Base-by-base conservation (phyloP, 2,888 invertebrate species). In the Torymus aiolomorphi region DNA sequence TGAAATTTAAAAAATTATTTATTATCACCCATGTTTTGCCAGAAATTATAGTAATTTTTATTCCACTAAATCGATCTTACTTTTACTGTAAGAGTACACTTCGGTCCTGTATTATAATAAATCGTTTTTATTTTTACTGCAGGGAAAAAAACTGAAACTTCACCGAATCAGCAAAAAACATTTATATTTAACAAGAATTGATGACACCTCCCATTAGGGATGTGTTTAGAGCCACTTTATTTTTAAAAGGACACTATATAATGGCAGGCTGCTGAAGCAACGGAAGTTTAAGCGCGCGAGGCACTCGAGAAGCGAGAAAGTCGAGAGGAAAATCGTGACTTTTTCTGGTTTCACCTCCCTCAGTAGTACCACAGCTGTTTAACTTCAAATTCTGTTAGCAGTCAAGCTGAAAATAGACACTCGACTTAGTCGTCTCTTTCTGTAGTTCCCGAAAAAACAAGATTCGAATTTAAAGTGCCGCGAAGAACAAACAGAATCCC, bases 321-420 rank as follows among this genome's bases (percentile, higher is more conserved):
- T 10, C 54, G 73, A 67, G 72, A 54, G 52, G 20, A n/a, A 59
- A 72, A n/a, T 16, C 51, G 69, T 78, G 78, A 69, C 78, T 78
- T 74, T 67, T 78, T 66, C 42, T n/a, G 52, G 59, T 24, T 63
- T 57, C 62, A 24, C 63, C 71, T 24, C 20, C 54, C n/a, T n/a
- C n/a, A n/a, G 18, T 13, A 4, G 18, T 67, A 20, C 67, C 51
- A 54, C 67, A 67, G 31, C 31, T 62, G 42, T 69, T 69, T 69
- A 62, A 63, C 63, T 69, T 69, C 49, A 62, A 61, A 24, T 14
- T 20, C 56, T 18, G 56, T 11, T 31, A 0, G 4, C 24, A 20
- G 42, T 8, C 31, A 3, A 31, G 31, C 31, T 3, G 13, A 69
- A 69, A 74, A 73, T 78, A 73, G 78, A 69, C 59, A 63, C 72